A percentile compares a stretch with the other conserved stretches of the same genome.
Conservation (phyloP, 2,888 invertebrate genomes). For the Tribolium freemani region DNA sequence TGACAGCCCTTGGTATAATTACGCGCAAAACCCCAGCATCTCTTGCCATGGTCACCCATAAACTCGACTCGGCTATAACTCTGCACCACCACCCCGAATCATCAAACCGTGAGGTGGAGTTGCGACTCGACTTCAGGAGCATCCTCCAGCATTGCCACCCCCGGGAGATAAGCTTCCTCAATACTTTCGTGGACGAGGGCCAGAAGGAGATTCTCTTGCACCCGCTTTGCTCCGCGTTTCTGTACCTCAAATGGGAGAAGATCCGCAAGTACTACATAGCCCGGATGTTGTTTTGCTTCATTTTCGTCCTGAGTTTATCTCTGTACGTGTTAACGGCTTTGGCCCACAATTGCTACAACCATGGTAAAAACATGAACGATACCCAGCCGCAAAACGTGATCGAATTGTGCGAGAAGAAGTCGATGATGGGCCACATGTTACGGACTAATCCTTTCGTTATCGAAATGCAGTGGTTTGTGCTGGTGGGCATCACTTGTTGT, state of each 20-base stretch:
- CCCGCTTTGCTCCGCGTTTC: slow-evolving; percentile 89
- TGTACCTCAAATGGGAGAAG: slow-evolving; percentile 92
- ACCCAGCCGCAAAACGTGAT: slow-evolving; percentile 80
- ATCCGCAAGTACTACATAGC: slow-evolving; percentile 90
- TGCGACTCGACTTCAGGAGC: slow-evolving; percentile 86
- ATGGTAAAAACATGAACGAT: slow-evolving; percentile 78
- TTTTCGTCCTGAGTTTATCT: slow-evolving; percentile 85
- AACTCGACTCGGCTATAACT: slow-evolving; percentile 85
- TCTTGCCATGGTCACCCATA: slow-evolving; percentile 84
- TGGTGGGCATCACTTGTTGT: slow-evolving; percentile 83
- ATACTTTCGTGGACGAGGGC: slow-evolving; percentile 89
- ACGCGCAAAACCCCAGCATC: slow-evolving; percentile 90
- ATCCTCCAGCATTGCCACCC: slow-evolving; percentile 87
- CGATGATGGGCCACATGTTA: slow-evolving; percentile 82
- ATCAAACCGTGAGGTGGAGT: slow-evolving; percentile 84
- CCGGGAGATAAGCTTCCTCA: slow-evolving; percentile 87
- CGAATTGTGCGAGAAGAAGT: slow-evolving; percentile 83
- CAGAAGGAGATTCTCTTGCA: slow-evolving; percentile 90
- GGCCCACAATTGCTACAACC: slow-evolving; percentile 89
- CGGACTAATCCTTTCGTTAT: slow-evolving; percentile 82
- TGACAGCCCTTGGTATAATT: slow-evolving; percentile 88
- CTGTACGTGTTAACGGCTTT: slow-evolving; percentile 85
- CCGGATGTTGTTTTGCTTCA: slow-evolving; percentile 82
- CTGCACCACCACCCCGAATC: slow-evolving; percentile 83
- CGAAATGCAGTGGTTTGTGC: slow-evolving; percentile 87